Evolutionary conservation across 2,797 vertebrate genomes (phyloP).

Genomic region (Sebastes goodei): DNA sequence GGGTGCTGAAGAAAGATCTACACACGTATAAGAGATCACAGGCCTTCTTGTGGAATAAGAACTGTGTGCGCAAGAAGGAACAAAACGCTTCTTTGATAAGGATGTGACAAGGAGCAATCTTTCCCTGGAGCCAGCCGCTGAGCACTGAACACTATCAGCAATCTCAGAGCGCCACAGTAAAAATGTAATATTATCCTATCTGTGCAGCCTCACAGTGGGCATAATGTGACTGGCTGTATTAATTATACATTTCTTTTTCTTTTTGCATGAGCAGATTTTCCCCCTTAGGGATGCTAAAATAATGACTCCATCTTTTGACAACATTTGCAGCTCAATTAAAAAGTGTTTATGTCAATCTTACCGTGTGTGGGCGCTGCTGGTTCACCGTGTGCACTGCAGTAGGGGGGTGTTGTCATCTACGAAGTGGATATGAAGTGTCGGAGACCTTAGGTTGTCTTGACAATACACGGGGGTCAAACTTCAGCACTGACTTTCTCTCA

Average conservation of each 20-base stretch:
- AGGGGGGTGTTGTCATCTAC: conserved; percentile 64
- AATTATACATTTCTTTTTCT: conserved; percentile 59
- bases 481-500: conserved; percentile 56
- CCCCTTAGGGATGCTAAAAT: conserved; percentile 61
- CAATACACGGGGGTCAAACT: conserved; percentile 61
- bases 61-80: conserved; percentile 53
- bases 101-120: conserved; percentile 74
- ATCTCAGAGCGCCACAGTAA: conserved; percentile 48
- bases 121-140: conserved; percentile 62
- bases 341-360: conserved; percentile 67
- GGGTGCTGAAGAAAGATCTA: conserved; percentile 57
- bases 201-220: conserved; percentile 38
- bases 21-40: conserved; percentile 69
- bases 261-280: conserved; percentile 47
- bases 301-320: conserved; percentile 67
- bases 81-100: conserved; percentile 81
- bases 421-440: conserved; percentile 6
- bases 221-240: conserved; percentile 47
- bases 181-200: conserved; percentile 60
- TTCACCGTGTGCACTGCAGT: conserved; percentile 16
- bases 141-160: conserved; percentile 64
- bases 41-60: conserved; percentile 58
- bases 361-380: conserved; percentile 49
- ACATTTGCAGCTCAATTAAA: conserved; percentile 76
- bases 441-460: conserved; percentile 56